Percentiles rank a stretch among this genome's conserved stretches.
Conservation (phyloP, 2,888 invertebrate species). For the Phortica magna region DNA sequence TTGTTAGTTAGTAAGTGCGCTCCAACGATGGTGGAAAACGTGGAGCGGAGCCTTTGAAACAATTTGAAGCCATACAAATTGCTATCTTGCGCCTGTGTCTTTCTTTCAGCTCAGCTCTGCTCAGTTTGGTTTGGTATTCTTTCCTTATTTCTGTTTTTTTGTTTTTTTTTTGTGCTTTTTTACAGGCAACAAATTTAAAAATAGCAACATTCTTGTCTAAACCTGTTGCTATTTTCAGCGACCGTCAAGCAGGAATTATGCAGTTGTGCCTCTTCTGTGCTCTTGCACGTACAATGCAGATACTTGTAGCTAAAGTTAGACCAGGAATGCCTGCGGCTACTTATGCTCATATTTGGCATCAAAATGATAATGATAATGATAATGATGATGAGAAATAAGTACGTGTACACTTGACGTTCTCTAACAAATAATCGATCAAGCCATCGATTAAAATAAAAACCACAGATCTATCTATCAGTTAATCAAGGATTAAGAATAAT, state of each 20-base stretch:
- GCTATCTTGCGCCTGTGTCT: not conserved
- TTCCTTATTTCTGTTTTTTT: not conserved
- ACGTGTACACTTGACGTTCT: no score
- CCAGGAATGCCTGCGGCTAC: no score
- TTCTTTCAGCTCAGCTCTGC: not conserved
- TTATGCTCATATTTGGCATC: no score
- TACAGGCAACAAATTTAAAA: slow-evolving; percentile 13
- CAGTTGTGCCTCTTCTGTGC: not conserved
- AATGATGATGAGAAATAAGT: no score
- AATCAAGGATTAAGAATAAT: no score
- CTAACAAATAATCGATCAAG: no score
- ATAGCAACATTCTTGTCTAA: slow-evolving; percentile 19
- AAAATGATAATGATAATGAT: no score
- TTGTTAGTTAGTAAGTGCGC: not conserved
- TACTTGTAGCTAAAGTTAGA: not conserved
- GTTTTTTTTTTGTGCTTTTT: not conserved
- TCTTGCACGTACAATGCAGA: not conserved
- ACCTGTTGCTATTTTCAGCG: slow-evolving; percentile 9
- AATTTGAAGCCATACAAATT: slow-evolving; percentile 28
- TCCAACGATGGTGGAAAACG: not conserved
- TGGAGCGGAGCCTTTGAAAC: not conserved
- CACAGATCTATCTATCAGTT: no score
- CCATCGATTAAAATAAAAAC: no score
- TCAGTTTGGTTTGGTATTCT: not conserved
- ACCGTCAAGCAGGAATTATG: not conserved